Conservation (phyloP, 2,797 vertebrate genomes). For the Rhynchotus rufescens region DNA sequence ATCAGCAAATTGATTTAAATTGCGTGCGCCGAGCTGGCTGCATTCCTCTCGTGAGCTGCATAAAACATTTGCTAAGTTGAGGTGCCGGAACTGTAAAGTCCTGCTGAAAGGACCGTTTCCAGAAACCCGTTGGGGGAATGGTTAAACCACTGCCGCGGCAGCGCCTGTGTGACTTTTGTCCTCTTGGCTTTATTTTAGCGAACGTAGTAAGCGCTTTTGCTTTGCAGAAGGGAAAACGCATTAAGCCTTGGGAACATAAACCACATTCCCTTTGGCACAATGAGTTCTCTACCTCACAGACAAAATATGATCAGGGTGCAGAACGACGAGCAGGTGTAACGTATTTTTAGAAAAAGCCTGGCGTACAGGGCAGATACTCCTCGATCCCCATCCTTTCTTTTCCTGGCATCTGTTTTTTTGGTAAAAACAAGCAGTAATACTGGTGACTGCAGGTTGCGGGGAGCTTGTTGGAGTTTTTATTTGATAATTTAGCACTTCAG, state of each 20-base stretch:
- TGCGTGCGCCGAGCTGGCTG: constrained; percentile 59
- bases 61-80: constrained; percentile 65
- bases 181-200: constrained; percentile 54
- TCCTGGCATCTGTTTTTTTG: constrained; percentile 1
- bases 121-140: constrained; percentile 24
- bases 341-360: constrained; percentile 82
- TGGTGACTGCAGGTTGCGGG: background rate
- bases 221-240: constrained; percentile 69
- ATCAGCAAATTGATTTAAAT: constrained; percentile 80
- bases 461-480: background rate
- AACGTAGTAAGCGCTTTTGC: constrained; percentile 61
- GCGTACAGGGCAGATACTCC: background rate
- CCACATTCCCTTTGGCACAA: constrained; percentile 60
- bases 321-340: constrained; percentile 73
- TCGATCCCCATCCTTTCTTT: background rate
- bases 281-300: constrained; percentile 64
- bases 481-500: background rate
- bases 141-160: constrained; percentile 13
- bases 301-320: constrained; percentile 76
- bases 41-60: constrained; percentile 68
- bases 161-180: background rate
- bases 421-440: background rate
- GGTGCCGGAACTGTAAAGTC: constrained; percentile 59
- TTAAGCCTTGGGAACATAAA: constrained; percentile 68
- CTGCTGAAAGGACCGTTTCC: constrained; percentile 58